Percentiles rank a stretch among this genome's conserved stretches.
Evolutionary conservation across 2,113 vertebrate genomes (phyloP).

Genomic region (Cheilinus undulatus): DNA sequence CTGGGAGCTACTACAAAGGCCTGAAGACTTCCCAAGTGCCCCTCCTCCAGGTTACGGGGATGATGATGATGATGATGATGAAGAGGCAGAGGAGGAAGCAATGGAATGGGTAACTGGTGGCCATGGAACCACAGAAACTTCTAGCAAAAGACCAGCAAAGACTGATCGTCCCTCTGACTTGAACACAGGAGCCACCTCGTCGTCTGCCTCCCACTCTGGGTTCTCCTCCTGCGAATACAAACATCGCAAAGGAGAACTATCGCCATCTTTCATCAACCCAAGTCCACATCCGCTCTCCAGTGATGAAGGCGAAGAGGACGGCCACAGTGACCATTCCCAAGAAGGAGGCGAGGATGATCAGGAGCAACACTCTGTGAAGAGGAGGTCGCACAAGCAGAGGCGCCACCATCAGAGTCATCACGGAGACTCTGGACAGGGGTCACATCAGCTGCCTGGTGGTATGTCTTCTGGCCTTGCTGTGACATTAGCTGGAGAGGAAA

Average conservation of each 20-base stretch:
- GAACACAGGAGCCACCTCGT: constrained; percentile 76
- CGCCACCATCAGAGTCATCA: constrained; percentile 82
- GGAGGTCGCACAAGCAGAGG: constrained; percentile 87
- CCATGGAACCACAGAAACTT: constrained; percentile 72
- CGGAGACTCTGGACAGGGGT: constrained; percentile 63
- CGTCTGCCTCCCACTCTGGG: constrained; percentile 60
- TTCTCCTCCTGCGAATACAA: constrained; percentile 85
- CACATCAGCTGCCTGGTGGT: constrained; percentile 57
- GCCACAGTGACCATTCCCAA: constrained; percentile 66
- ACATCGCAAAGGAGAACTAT: constrained; percentile 90
- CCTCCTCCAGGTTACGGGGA: constrained; percentile 69
- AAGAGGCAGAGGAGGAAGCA: constrained; percentile 52
- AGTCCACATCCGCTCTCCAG: constrained; percentile 88
- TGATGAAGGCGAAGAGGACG: constrained; percentile 86
- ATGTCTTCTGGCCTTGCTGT: constrained; percentile 69
- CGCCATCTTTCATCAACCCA: constrained; percentile 95
- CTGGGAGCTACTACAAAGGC: constrained; percentile 75
- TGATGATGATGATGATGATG: constrained; percentile 60
- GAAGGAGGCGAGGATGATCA: constrained; percentile 76
- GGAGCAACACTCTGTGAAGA: constrained; percentile 84
- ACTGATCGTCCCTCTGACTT: constrained; percentile 83
- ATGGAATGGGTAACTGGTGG: constrained; percentile 71
- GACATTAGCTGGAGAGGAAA: constrained; percentile 89
- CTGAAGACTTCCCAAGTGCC: constrained; percentile 67
- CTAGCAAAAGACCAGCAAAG: constrained; percentile 63